Evolutionary conservation across 1,140 invertebrate genomes (phyloP).

Genomic region (Oppia nitens): DNA sequence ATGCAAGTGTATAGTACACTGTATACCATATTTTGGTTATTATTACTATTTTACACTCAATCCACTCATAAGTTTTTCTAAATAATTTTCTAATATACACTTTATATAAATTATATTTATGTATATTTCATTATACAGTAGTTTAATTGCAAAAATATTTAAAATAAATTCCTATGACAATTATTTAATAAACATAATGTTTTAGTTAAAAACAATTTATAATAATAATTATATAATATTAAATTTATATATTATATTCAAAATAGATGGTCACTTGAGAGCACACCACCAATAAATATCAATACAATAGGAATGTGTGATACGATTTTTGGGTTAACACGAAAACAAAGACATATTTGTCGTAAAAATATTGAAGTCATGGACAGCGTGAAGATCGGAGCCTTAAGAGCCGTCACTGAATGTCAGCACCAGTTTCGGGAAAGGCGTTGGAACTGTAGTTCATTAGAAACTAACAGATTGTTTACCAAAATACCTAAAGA

Average conservation of each 20-base stretch:
- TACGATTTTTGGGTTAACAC: conserved; percentile 19
- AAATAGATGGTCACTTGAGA: neutral
- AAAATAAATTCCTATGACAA: no score
- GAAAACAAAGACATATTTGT: conserved; percentile 27
- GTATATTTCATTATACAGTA: no score
- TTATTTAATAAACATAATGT: no score
- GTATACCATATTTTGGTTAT: no score
- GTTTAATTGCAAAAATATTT: no score
- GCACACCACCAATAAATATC: conserved; percentile 4
- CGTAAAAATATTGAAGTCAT: conserved; percentile 29
- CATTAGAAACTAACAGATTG: neutral
- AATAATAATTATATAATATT: neutral
- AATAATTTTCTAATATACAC: no score
- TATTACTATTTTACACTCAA: no score
- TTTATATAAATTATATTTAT: no score
- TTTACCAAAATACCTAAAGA: neutral
- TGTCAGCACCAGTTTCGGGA: conserved; percentile 72
- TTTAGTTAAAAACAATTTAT: neutral
- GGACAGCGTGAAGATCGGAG: conserved; percentile 44
- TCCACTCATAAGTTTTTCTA: no score
- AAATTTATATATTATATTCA: neutral
- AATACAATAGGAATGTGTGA: conserved; percentile 16
- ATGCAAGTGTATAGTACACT: no score
- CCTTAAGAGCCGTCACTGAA: conserved; percentile 63
- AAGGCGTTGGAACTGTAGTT: conserved; percentile 71